Conservation (phyloP, 2,888 invertebrate genomes). For the Limnephilus auricula region DNA sequence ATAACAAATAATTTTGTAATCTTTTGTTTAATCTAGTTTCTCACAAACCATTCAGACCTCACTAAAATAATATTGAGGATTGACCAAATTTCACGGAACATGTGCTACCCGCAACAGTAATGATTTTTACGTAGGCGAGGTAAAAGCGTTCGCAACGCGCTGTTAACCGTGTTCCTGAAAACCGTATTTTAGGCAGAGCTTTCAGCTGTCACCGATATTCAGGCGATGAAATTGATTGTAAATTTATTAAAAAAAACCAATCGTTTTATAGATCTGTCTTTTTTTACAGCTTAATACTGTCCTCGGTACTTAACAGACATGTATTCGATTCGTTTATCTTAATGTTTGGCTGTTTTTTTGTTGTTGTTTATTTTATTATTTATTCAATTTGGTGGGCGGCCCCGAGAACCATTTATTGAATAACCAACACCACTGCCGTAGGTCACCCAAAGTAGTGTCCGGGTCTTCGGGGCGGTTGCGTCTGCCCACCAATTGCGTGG, state of each 20-base stretch:
- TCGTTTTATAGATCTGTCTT: neutral
- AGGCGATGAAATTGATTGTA: neutral
- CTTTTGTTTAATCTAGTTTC: neutral
- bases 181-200: neutral
- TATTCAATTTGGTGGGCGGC: no score
- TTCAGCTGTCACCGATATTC: neutral
- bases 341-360: no score
- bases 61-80: neutral
- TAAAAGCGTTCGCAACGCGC: neutral
- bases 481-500: no score
- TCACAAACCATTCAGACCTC: neutral
- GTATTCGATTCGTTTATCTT: no score
- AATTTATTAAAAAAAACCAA: neutral
- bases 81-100: neutral
- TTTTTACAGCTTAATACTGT: neutral
- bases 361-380: no score
- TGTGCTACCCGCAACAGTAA: neutral
- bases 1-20: neutral
- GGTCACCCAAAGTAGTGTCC: no score
- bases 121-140: neutral
- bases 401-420: no score
- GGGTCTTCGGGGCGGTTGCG: no score
- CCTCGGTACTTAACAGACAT: no score
- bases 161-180: neutral
- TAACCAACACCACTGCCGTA: no score